Evolutionary conservation across 2,888 invertebrate species (phyloP).

Genomic region (Salticus scenicus): DNA sequence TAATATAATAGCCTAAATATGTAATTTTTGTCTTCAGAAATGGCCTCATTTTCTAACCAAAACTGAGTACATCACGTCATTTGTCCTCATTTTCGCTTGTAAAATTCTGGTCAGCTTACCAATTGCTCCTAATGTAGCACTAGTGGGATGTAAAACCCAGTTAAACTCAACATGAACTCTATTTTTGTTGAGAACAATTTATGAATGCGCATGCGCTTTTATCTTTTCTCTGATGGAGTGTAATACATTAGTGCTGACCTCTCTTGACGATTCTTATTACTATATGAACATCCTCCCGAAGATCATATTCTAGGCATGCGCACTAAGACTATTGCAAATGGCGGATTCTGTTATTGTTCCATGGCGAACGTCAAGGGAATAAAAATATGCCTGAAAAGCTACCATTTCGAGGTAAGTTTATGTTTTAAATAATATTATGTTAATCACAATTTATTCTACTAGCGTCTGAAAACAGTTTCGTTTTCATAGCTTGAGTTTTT

Average conservation of each 20-base stretch:
- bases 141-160: too few species aligned
- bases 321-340: constrained; percentile 88
- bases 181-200: too few species aligned
- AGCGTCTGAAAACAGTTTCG: not conserved
- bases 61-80: too few species aligned
- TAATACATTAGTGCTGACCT: constrained; percentile 62
- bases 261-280: constrained; percentile 52
- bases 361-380: constrained; percentile 83
- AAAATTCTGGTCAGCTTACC: too few species aligned
- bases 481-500: not conserved
- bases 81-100: too few species aligned
- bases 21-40: too few species aligned
- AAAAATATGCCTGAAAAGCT: constrained; percentile 78
- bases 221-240: constrained; percentile 22
- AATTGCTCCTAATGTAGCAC: too few species aligned
- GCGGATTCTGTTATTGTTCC: constrained; percentile 99
- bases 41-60: too few species aligned
- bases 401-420: constrained; percentile 77
- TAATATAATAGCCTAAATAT: too few species aligned
- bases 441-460: constrained; percentile 44
- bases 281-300: constrained; percentile 68
- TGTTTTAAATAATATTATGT: constrained; percentile 32
- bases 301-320: constrained; percentile 75
- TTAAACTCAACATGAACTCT: too few species aligned
- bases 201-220: constrained; percentile 55